A percentile compares a stretch with the other conserved stretches of the same genome.
Conservation (phyloP, 2,797 vertebrate species). For the Garrulus glandarius region DNA sequence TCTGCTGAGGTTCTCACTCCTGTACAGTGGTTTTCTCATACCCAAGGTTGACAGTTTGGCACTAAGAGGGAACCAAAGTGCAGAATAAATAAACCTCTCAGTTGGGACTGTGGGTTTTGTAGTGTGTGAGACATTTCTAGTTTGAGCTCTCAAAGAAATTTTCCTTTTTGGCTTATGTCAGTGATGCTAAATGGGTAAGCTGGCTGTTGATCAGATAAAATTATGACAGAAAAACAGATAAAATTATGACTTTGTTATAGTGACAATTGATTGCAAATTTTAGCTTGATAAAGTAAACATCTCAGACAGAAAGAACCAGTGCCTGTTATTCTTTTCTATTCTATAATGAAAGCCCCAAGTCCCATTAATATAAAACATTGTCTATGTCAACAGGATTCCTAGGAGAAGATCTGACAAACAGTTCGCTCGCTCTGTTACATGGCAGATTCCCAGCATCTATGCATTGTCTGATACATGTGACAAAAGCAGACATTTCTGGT, state of each 20-base stretch:
- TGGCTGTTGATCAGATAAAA: slow-evolving; percentile 9
- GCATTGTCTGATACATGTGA: neutral
- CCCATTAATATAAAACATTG: neutral
- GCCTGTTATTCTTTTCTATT: neutral
- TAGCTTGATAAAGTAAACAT: neutral
- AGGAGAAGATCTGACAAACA: neutral
- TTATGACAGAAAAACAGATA: neutral
- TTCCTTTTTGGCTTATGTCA: neutral
- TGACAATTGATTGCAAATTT: neutral
- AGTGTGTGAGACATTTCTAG: neutral
- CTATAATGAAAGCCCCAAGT: neutral
- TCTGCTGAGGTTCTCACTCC: neutral
- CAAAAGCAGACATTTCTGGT: neutral
- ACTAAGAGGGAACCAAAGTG: neutral
- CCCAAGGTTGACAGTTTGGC: neutral
- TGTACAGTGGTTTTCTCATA: neutral
- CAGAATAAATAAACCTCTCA: neutral
- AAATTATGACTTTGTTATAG: neutral
- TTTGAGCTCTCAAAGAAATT: neutral
- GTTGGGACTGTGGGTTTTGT: neutral
- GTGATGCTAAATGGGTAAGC: neutral
- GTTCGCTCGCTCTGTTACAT: neutral
- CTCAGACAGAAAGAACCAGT: neutral
- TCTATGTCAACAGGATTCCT: neutral
- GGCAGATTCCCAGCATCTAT: neutral